Conservation (phyloP, 2,113 vertebrate genomes). For the Ophthalmolycus amberensis region DNA sequence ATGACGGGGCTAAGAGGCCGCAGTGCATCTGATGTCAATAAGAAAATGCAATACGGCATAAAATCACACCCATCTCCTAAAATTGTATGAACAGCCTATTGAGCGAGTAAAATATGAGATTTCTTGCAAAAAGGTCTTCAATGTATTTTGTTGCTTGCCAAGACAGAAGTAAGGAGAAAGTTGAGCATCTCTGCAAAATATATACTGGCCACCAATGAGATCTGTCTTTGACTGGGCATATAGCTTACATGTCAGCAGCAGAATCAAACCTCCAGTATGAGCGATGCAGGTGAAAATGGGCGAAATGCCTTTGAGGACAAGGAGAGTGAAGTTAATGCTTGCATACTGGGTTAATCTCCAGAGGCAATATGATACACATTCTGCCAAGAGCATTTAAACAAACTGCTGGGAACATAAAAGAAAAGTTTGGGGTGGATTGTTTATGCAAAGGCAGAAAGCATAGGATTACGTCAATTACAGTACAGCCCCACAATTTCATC, state of each 20-base stretch:
- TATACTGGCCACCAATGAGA: too few species aligned
- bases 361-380: not conserved
- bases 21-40: too few species aligned
- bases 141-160: not conserved
- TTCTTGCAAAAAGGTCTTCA: not conserved
- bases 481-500: not conserved
- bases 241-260: too few species aligned
- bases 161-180: not conserved
- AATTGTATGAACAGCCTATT: not conserved
- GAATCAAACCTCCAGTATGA: too few species aligned
- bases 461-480: not conserved
- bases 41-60: not conserved
- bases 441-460: not conserved
- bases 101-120: not conserved
- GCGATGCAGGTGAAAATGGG: not conserved
- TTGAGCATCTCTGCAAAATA: not conserved
- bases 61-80: too few species aligned
- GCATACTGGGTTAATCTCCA: not conserved
- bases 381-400: not conserved
- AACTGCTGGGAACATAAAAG: not conserved
- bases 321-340: not conserved
- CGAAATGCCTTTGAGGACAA: not conserved
- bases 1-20: not conserved
- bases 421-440: not conserved
- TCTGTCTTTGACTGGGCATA: too few species aligned